phyloP scores from a whole-genome alignment of 1,140 invertebrate species.

The Caerostris darwini region DNA sequence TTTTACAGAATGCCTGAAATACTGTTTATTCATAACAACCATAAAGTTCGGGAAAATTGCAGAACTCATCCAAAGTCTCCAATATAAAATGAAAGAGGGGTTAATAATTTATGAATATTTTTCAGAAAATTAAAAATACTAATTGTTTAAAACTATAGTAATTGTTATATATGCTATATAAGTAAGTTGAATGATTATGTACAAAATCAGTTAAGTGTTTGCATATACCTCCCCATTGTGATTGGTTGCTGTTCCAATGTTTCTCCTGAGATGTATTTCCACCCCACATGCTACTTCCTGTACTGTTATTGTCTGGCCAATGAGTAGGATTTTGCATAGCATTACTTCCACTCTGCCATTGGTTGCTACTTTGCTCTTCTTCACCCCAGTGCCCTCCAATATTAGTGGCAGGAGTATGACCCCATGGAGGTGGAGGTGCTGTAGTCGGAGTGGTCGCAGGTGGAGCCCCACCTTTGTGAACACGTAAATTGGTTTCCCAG shows the following conservation, averaged over 20 bases:
- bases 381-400: constrained; percentile 97
- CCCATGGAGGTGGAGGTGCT: constrained; percentile 86
- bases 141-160: no score
- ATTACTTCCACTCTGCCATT: constrained; percentile 84
- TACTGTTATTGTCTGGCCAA: constrained; percentile 38
- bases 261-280: constrained; percentile 7
- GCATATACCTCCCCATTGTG: constrained; percentile 50
- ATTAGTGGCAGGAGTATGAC: constrained; percentile 93
- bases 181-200: no score
- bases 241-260: constrained; percentile 58
- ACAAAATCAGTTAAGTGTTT: no score
- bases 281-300: constrained; percentile 63
- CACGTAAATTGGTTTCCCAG: constrained; percentile 94
- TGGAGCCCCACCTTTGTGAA: constrained; percentile 70
- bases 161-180: no score
- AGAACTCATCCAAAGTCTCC: no score
- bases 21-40: no score
- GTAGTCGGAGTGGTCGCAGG: neutral
- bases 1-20: no score
- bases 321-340: constrained; percentile 81
- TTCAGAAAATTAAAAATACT: no score
- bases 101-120: no score
- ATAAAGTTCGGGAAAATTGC: no score
- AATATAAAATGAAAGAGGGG: no score
- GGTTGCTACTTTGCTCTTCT: constrained; percentile 86